phyloP scores from a whole-genome alignment of 2,113 vertebrate genomes.

The Daphoenositta chrysoptera region DNA sequence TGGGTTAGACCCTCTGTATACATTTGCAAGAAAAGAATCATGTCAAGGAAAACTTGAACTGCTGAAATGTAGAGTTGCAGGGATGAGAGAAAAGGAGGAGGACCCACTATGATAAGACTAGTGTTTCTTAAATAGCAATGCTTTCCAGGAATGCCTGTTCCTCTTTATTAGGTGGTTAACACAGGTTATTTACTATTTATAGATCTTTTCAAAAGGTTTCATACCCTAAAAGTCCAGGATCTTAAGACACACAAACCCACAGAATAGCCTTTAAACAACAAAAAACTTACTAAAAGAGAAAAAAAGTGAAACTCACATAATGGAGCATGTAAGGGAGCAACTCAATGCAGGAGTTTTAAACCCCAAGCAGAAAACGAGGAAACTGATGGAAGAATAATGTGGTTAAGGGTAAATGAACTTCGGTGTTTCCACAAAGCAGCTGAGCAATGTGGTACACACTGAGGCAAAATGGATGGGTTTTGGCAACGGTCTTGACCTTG shows the following conservation, averaged over 20 bases:
- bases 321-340: background rate
- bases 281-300: background rate
- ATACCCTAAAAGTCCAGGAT: background rate
- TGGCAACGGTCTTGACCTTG: background rate
- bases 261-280: background rate
- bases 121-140: background rate
- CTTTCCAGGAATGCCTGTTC: background rate
- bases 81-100: background rate
- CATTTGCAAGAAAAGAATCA: background rate
- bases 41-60: background rate
- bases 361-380: background rate
- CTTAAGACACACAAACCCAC: background rate
- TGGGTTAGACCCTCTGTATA: background rate
- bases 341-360: background rate
- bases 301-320: background rate
- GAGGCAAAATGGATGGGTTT: background rate
- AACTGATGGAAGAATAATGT: background rate
- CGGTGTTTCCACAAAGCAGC: background rate
- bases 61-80: background rate
- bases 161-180: background rate
- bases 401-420: background rate
- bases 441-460: background rate
- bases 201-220: background rate
- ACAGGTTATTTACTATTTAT: background rate
- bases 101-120: fast-evolving